Base-by-base conservation (phyloP, 2,113 vertebrate species). In the Zosterops hypoxanthus region DNA sequence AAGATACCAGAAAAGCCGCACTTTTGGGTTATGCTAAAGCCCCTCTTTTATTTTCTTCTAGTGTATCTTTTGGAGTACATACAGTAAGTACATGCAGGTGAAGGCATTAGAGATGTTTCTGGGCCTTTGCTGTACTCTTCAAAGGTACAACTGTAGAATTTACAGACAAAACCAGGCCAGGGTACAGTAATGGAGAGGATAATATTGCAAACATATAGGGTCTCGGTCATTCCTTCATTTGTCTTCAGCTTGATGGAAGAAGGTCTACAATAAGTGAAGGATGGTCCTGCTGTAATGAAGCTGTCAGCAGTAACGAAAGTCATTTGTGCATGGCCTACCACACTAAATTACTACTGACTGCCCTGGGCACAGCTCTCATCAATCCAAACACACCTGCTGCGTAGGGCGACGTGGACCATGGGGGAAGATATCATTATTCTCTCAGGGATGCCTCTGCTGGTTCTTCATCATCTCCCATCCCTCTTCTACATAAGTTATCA, bases 281-380 rank as follows among this genome's bases (percentile, higher is more conserved):
- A 98, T 96, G 82, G 44, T 49, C 21, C 81, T 68, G 53, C 80
- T 75, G 84, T 97, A 98, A 98, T 98, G 97, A 98, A 98, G 98
- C 96, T 96, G 97, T 98, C 92, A 86, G 82, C 91, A 83, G 90
- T 91, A 84, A 75, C 69, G 25, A 65, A 93, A 97, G 85, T 91
- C 46, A 1, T 95, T 88, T 96, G 96, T 91, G 91, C 93, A 80
- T 90, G 94, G 93, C 82, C 91, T 94, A 94, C 82, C 93, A 86
- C 93, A 95, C 91, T 97, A 92, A 97, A 97, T 97, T 95, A 97
- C 84, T 92, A 16, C 88, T 75, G 89, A 97, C 92, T 87, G 76
- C 94, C 84, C 63, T 65, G 14, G n/a, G 91, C 24, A 20, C 94
- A 96, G 92, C 87, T 78, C 80, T 57, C 94, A 98, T 98, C 97